Evolutionary conservation across 2,113 vertebrate genomes (phyloP).

Genomic region (Agapornis roseicollis): DNA sequence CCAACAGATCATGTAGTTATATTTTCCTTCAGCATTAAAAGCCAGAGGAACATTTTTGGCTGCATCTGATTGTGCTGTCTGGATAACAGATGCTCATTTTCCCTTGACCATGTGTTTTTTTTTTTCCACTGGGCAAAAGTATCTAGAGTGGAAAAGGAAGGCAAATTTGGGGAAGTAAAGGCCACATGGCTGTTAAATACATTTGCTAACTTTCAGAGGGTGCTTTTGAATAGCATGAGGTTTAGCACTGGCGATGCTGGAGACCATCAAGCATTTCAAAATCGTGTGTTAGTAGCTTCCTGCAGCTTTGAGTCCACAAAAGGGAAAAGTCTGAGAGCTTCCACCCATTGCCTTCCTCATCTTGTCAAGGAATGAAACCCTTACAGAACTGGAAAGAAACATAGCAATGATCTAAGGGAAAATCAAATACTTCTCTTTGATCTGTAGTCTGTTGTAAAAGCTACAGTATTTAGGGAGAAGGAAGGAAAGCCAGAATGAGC

Average conservation of each 20-base stretch:
- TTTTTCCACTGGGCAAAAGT: neutral
- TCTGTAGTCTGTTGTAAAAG: neutral
- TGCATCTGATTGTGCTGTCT: neutral
- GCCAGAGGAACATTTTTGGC: slow-evolving; percentile 16
- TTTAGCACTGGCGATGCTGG: neutral
- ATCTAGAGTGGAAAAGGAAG: neutral
- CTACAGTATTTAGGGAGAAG: neutral
- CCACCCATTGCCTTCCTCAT: neutral
- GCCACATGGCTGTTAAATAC: neutral
- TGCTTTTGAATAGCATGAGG: neutral
- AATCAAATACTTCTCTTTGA: neutral
- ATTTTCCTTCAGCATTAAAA: neutral
- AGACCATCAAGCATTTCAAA: neutral
- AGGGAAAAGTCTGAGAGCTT: neutral
- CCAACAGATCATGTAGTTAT: neutral
- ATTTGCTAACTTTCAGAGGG: neutral
- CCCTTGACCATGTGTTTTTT: neutral
- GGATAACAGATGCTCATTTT: slow-evolving; percentile 41
- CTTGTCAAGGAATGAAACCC: neutral
- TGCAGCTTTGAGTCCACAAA: neutral
- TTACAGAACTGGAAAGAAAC: neutral
- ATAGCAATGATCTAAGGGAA: neutral
- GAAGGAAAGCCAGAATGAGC: neutral
- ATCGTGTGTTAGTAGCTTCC: neutral
- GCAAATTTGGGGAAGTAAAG: neutral